Conservation (phyloP, 1,140 invertebrate species). For the Cyclina sinensis region DNA sequence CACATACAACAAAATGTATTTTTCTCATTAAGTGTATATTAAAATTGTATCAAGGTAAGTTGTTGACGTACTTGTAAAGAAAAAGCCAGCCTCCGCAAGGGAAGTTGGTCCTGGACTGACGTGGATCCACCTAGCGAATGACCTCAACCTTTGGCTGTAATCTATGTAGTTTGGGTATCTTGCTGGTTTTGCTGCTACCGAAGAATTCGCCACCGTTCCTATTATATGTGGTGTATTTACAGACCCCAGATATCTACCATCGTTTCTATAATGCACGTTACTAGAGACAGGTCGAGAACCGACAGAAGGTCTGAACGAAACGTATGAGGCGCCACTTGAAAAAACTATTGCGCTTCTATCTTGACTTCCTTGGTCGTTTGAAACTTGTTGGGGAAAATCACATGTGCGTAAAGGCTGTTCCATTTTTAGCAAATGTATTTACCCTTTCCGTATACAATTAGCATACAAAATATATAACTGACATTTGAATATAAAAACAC, state of each 20-base stretch:
- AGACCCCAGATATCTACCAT: neutral
- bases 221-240: neutral
- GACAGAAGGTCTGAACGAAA: neutral
- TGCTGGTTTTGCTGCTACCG: neutral
- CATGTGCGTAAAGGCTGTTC: neutral
- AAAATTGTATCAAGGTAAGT: neutral
- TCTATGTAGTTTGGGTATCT: too few relatives aligned
- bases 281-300: neutral
- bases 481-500: too few relatives aligned
- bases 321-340: neutral
- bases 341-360: neutral
- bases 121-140: neutral
- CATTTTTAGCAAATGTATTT: too few relatives aligned
- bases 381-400: neutral
- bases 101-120: neutral
- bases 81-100: neutral
- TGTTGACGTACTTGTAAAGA: neutral
- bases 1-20: too few relatives aligned
- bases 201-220: neutral
- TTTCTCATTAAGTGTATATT: too few relatives aligned
- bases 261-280: neutral
- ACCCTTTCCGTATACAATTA: too few relatives aligned
- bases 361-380: neutral
- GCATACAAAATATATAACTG: too few relatives aligned
- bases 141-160: too few relatives aligned